Conservation (phyloP, 2,113 vertebrate genomes). For the Indri indri region DNA sequence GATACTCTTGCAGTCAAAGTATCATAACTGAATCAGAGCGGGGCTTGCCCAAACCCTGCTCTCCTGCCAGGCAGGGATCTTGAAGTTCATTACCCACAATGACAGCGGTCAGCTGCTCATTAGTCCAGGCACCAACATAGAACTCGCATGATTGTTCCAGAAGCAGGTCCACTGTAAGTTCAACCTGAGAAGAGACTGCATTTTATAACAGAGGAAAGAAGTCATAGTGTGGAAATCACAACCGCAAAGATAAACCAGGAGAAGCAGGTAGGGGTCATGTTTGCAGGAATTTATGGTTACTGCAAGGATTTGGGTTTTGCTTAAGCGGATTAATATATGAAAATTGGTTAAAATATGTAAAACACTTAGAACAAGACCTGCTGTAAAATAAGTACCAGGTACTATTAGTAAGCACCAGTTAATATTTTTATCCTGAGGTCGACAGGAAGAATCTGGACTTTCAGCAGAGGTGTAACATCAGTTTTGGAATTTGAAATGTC, state of each 20-base stretch:
- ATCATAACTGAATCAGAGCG: background rate
- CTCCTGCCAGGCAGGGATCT: background rate
- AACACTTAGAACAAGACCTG: background rate
- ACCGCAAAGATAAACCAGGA: background rate
- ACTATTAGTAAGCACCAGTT: background rate
- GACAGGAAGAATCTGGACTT: background rate
- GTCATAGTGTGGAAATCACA: background rate
- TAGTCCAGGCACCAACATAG: background rate
- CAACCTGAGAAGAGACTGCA: background rate
- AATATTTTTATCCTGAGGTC: background rate
- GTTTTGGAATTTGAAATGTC: background rate
- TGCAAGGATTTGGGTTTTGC: background rate
- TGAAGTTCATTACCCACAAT: background rate
- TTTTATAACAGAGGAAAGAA: background rate
- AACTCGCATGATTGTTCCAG: background rate
- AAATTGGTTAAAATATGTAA: background rate
- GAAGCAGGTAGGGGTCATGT: too few relatives aligned
- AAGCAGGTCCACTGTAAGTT: background rate
- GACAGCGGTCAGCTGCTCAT: background rate
- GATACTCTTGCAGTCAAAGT: background rate
- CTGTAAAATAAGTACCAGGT: background rate
- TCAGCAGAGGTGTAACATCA: background rate
- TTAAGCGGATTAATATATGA: background rate
- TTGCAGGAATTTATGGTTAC: accelerated
- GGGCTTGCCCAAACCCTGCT: background rate